Evolutionary conservation across 2,113 vertebrate species (phyloP), one percentile per base, ranked within the genome.

Genomic region (Lophotis ruficrista): DNA sequence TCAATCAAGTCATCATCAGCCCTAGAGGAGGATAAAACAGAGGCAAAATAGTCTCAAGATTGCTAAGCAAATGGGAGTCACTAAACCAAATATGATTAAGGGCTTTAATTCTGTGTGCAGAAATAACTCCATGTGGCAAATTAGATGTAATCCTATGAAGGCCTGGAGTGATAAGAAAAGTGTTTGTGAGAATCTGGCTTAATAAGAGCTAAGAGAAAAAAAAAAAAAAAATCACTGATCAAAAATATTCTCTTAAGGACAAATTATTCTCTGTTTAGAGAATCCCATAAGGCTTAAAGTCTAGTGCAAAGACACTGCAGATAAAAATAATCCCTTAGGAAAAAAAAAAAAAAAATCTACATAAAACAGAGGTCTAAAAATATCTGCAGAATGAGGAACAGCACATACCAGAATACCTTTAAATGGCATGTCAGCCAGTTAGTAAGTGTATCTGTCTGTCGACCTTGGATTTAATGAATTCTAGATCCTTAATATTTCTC

Each of bases 11-110:
- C 77, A 73, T 94, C 75, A 90, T 25, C 64, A 91, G 48, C 58
- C 54, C 72, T 43, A 47, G 17, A 77, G 65, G 28, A 62, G 22
- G 60, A 61, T 23, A 72, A 87, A 71, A 76, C 51, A 62, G 48
- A 92, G 76, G 33, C 18, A 83, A 92, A 73, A 89, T 78, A 65
- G 23, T 86, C 61, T 91, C 64, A 79, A 65, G 50, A 87, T 64
- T 77, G 23, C 35, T 92, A 76, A 96, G 28, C 73, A 86, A 96
- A 96, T 91, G 62, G 17, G 58, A 93, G 61, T 90, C 76, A 89
- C 76, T 89, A 97, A 96, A 82, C 72, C 50, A 96, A 95, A 92
- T 68, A 89, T 92, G 83, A 95, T 91, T 85, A 97, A 97, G 35
- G 20, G 9, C 61, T 94, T 93, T 94, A 94, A 96, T 96, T 94